Conservation (phyloP, 2,797 vertebrate genomes). For the Microhierax caerulescens region DNA sequence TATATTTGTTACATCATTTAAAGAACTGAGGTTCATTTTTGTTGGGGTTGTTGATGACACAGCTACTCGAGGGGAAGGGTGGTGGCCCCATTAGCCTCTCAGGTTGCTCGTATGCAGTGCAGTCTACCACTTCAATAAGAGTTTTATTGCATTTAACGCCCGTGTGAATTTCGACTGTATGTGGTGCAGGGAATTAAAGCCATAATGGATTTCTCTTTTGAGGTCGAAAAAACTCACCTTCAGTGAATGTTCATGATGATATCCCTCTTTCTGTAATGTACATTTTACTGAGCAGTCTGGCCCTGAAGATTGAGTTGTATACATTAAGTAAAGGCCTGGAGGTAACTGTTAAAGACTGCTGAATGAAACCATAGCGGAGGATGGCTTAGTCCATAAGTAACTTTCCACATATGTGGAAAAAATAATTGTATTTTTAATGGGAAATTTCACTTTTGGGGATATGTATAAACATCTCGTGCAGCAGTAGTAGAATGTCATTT, state of each 20-base stretch:
- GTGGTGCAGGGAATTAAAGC: neutral
- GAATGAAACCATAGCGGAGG: neutral
- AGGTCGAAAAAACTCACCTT: neutral
- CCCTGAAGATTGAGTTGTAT: neutral
- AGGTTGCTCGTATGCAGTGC: slow-evolving; percentile 13
- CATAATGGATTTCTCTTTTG: slow-evolving; percentile 42
- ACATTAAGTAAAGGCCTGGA: neutral
- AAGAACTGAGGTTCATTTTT: neutral
- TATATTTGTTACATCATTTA: neutral
- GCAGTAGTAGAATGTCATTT: neutral
- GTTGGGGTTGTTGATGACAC: neutral
- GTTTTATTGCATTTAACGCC: slow-evolving; percentile 21
- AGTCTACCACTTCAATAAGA: neutral
- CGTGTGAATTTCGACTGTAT: neutral
- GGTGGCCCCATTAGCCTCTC: neutral
- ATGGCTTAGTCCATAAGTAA: neutral
- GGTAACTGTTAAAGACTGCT: neutral
- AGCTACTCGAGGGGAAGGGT: neutral
- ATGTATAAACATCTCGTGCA: neutral
- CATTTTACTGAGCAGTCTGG: neutral
- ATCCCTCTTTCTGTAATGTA: neutral
- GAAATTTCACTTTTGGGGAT: neutral
- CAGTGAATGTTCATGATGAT: neutral
- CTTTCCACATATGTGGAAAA: neutral
- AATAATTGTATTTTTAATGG: neutral